Base-by-base conservation (phyloP, 2,113 vertebrate genomes). In the Cebus imitator region DNA sequence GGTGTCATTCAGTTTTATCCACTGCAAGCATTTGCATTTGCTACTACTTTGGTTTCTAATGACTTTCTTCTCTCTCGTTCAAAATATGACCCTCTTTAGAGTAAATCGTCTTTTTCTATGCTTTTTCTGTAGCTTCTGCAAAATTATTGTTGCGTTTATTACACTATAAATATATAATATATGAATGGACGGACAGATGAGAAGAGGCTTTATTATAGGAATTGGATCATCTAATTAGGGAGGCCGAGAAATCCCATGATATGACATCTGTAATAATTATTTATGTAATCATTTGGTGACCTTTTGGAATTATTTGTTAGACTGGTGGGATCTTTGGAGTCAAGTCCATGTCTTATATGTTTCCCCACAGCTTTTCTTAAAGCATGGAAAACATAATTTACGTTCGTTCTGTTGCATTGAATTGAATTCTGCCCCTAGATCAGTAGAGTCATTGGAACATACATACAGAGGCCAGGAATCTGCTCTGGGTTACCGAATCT, bases 281-380 rank as follows among this genome's bases (percentile, higher is more conserved):
- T 64, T 64, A 86, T 89, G 30, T 40, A 20, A 87, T 40, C 2
- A 81, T 43, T 70, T 95, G 12, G 3, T 76, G 32, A 18, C 12
- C 17, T 90, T 96, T 87, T 73, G 32, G 37, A 79, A 2, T 87
- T 1, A 86, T 86, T 80, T 87, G 10, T 27, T 83, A 64, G 30
- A 89, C 11, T 82, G 10, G 4, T 92, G 23, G 3, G 7, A 72
- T 90, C 20, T 21, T 95, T 66, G n/a, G 14, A 76, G 25, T 80
- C 61, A 93, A n/a, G 92, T 81, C 6, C 32, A 52, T 48, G 11
- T 78, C 43, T 91, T 50, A 43, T 8, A 37, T 86, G 3, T 85
- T 94, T 93, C 48, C 79, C 66, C 57, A 68, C 30, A 70, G 20
- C 35, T 93, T 81, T 87, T 96, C 58, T 78, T 95, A 81, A 92